Evolutionary conservation across 2,888 invertebrate species (phyloP), one percentile per base, ranked within the genome.

Genomic region (Dynastes grantii): DNA sequence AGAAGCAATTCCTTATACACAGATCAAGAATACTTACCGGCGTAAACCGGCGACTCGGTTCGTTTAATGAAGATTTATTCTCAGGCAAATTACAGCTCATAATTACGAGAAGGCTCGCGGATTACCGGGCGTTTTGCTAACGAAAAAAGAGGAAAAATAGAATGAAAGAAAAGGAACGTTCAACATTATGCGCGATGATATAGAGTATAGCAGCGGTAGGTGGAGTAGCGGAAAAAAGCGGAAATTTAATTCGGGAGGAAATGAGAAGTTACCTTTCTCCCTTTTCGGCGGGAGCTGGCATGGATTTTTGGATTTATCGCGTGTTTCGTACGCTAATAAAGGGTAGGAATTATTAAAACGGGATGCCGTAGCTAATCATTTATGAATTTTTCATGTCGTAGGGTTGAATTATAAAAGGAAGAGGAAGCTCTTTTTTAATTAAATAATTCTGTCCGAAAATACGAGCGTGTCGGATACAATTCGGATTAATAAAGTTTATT

Each of bases 21-120:
- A 55, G 55, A 55, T 16, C 16, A 22, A 22, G 55, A 55, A 55
- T 55, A 55, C 22, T 13, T 55, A 55, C 55, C 29, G 29, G 2
- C 29, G 11, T 3, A 8, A 61, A 61, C 6, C 49, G 45, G 67
- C 40, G 67, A 45, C 16, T n/a, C 27, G 16, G 73, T 45, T 13
- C 32, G 73, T 13, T 45, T 73, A 73, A 73, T 73, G 73, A 73
- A 73, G 73, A 73, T 61, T 73, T 73, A 73, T 73, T 73, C 58
- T 27, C 27, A 16, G 40, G 73, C 61, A 73, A 73, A 73, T 73
- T 73, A 73, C 73, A 22, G 16, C 40, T 61, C 73, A 61, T 73
- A 73, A 73, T 73, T 73, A 61, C 32, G 73, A 55, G 55, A 45
- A 40, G 40, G 65, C 45, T 2, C 45, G 45, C 11, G 45, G 45